Evolutionary conservation across 2,797 vertebrate genomes (phyloP).

Genomic region (Caiman crocodilus): DNA sequence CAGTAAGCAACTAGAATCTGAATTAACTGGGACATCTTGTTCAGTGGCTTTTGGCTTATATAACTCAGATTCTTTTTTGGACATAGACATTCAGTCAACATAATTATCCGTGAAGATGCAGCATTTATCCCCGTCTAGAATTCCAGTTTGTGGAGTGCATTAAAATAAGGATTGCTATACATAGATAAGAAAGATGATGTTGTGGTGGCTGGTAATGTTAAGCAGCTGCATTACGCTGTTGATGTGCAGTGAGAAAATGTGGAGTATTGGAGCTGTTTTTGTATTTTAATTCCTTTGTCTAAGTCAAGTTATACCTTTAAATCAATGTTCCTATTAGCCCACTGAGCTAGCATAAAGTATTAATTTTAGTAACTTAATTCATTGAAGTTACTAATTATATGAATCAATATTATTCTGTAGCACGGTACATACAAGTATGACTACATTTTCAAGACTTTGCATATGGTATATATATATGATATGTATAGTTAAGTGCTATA

Average conservation of each 20-base stretch:
- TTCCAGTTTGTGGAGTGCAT: not conserved
- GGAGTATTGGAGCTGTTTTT: not conserved
- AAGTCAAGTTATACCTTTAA: not conserved
- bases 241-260: not conserved
- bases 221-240: not conserved
- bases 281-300: conserved; percentile 22
- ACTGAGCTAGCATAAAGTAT: conserved; percentile 26
- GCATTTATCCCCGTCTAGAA: not conserved
- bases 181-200: not conserved
- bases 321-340: conserved; percentile 7
- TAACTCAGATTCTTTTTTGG: not conserved
- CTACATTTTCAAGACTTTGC: conserved; percentile 10
- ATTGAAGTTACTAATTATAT: not conserved
- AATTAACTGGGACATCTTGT: not conserved
- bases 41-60: not conserved
- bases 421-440: not conserved
- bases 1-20: not conserved
- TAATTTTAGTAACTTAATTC: conserved; percentile 4
- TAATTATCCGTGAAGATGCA: not conserved
- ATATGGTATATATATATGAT: not conserved
- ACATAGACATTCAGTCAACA: not conserved
- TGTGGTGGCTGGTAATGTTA: not conserved
- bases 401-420: not conserved
- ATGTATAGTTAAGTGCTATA: too few species aligned
- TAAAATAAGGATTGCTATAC: conserved; percentile 5